Evolutionary conservation across 2,113 vertebrate species (phyloP).

Genomic region (Scopus umbretta): DNA sequence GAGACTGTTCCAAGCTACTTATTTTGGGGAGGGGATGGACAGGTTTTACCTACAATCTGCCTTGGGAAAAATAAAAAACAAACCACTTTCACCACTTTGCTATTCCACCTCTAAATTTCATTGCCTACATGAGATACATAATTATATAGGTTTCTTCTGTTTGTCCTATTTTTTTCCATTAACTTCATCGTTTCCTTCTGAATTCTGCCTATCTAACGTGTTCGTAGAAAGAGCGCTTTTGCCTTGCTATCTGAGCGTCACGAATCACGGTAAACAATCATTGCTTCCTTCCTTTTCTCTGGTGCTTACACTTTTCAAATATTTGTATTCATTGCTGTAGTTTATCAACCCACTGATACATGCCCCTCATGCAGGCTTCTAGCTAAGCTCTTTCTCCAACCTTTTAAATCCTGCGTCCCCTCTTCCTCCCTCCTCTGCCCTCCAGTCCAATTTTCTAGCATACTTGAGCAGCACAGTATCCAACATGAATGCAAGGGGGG

Average conservation of each 20-base stretch:
- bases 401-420: not conserved
- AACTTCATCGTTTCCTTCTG: not conserved
- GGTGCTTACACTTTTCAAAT: not conserved
- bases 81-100: not conserved
- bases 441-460: not conserved
- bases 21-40: not conserved
- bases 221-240: not conserved
- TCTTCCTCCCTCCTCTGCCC: not conserved
- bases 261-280: not conserved
- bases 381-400: not conserved
- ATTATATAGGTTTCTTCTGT: not conserved
- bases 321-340: not conserved
- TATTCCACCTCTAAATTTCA: not conserved
- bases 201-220: not conserved
- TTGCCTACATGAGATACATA: not conserved
- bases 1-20: not conserved
- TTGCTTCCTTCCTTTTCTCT: not conserved
- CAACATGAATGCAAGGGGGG: not conserved
- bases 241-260: not conserved
- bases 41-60: not conserved
- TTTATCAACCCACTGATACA: not conserved
- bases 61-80: not conserved
- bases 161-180: not conserved
- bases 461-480: not conserved
- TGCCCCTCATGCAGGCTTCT: not conserved